These are phyloP conservation scores for Marronus borbonicus DNA, from an alignment of 2,888 invertebrate genomes.

Conservation along the genomic window DNA sequence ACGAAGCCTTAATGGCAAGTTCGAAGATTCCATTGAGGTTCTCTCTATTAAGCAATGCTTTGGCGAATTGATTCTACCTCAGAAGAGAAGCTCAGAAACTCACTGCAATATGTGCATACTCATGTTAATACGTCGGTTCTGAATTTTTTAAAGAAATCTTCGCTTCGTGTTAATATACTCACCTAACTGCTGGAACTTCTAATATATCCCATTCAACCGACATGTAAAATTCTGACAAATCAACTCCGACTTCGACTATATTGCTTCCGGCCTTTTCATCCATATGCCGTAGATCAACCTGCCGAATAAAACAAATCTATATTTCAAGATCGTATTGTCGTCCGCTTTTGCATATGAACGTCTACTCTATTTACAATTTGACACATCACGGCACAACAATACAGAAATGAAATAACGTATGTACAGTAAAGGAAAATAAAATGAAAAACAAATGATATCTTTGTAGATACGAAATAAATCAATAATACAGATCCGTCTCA, in stretches of 20 bases:
- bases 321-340: conserved; percentile 3
- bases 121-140: too few species aligned
- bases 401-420: conserved; percentile 39
- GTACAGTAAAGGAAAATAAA: conserved; percentile 33
- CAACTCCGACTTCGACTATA: conserved; percentile 94
- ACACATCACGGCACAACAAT: conserved; percentile 35
- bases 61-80: too few species aligned
- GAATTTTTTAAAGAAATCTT: conserved; percentile 32
- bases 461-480: conserved; percentile 17
- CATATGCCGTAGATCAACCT: conserved; percentile 95
- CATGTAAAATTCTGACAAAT: conserved; percentile 97
- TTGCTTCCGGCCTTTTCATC: conserved; percentile 92
- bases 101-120: too few species aligned
- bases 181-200: conserved; percentile 95
- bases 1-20: too few species aligned
- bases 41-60: too few species aligned
- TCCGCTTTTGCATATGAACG: conserved; percentile 17
- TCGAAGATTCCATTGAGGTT: too few species aligned
- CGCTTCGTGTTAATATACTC: conserved; percentile 59
- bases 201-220: conserved; percentile 99
- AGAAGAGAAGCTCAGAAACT: too few species aligned
- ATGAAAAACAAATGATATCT: conserved; percentile 6
- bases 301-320: conserved; percentile 55
- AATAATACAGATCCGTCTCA: conserved; percentile 38
- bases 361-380: conserved; percentile 42